Evolutionary conservation across 2,888 invertebrate genomes (phyloP), one percentile per base, ranked within the genome.

Genomic region (Chrysolina americana): DNA sequence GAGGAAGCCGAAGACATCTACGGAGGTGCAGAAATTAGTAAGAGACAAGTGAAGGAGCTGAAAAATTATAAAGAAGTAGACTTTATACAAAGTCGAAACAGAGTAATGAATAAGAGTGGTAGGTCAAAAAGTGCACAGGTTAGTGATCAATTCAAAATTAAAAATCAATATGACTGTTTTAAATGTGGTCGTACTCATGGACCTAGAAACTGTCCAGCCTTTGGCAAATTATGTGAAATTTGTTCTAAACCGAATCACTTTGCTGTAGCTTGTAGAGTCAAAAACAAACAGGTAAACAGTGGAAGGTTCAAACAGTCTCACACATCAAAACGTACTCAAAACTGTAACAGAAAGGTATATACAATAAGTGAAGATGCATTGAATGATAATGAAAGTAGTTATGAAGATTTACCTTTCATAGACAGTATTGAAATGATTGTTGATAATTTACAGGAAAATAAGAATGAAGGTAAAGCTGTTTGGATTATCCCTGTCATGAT

Each of bases 21-120:
- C 17, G 36, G 63, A 63, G 28, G n/a, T 28, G 63, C 63, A 11
- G 63, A 63, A 28, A 28, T 63, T 63, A 63, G 63, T 63, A 23
- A 15, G 13, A 4, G 28, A 13, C 36, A 63, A 63, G 28, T 63
- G 23, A 36, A 59, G 59, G 59, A 59, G 28, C 21, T 59, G 59
- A 17, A 59, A 28, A 59, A 59, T 59, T 21, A 59, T 28, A 63
- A 63, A 41, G 63, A 63, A 28, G 63, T 63, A 28, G 63, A 63
- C 28, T 28, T 28, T 48, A 15, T 48, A 48, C 48, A 48, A n/a
- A 48, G 15, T 48, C 5, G 15, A 48, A 48, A n/a, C n/a, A 48
- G 48, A 48, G 15, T 6, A n/a, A n/a, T 15, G 13, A 48, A 48
- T 48, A 48, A 15, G n/a, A 48, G 48, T 48, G 2, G 44, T 44